Evolutionary conservation across 1,140 invertebrate genomes (phyloP).

Genomic region (Anadara kagoshimensis): DNA sequence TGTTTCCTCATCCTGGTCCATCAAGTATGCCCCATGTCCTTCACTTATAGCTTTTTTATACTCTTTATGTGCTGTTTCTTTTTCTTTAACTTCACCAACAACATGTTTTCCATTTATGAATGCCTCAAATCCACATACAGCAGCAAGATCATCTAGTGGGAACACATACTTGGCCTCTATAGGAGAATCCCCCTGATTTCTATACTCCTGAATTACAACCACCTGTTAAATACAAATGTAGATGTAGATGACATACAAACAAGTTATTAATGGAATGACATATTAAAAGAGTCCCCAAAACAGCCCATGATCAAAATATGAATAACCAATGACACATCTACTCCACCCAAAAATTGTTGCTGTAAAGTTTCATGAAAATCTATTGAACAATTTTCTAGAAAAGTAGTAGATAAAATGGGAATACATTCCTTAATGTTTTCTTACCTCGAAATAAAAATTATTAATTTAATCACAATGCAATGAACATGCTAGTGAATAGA

Average conservation of each 20-base stretch:
- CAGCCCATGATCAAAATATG: too few relatives aligned
- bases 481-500: too few relatives aligned
- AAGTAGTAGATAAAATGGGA: background rate
- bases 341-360: too few relatives aligned
- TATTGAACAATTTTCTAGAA: background rate
- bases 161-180: constrained; percentile 75
- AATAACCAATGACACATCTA: too few relatives aligned
- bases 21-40: constrained; percentile 76
- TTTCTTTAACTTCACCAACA: constrained; percentile 75
- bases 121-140: constrained; percentile 75
- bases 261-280: background rate
- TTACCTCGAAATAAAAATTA: background rate
- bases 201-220: constrained; percentile 69
- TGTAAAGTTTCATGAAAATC: too few relatives aligned
- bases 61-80: constrained; percentile 73
- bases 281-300: background rate
- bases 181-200: constrained; percentile 60
- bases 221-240: constrained; percentile 50
- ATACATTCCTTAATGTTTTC: background rate
- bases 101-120: constrained; percentile 74
- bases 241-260: background rate
- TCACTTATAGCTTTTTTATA: constrained; percentile 75
- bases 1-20: constrained; percentile 73
- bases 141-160: constrained; percentile 72
- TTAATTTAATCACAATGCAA: background rate